Evolutionary conservation across 2,113 vertebrate species (phyloP).

Genomic region (Poicephalus meyeri): DNA sequence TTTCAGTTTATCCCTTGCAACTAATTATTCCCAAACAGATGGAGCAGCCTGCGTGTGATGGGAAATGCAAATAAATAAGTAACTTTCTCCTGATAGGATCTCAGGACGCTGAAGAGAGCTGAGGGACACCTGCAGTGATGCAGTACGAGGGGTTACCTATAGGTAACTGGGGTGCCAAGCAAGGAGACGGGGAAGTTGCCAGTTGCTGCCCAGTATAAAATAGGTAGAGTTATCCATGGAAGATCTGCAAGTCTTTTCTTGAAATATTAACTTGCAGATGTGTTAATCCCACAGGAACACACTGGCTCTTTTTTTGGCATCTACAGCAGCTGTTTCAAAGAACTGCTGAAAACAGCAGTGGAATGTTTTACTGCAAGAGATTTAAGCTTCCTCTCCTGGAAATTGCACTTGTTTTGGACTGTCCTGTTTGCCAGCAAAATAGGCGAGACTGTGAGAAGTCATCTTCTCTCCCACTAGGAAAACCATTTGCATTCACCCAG

Average conservation of each 20-base stretch:
- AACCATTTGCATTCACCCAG: neutral
- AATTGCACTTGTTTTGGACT: slow-evolving; percentile 63
- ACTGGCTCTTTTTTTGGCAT: slow-evolving; percentile 1
- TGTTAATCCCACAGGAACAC: slow-evolving; percentile 19
- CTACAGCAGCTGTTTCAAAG: slow-evolving; percentile 47
- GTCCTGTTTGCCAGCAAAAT: slow-evolving; percentile 42
- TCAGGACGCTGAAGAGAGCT: neutral
- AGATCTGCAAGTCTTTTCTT: neutral
- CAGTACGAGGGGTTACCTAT: rapidly evolving
- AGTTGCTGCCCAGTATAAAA: neutral
- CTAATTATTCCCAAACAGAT: slow-evolving; percentile 36
- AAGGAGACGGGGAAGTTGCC: neutral
- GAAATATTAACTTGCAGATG: slow-evolving; percentile 32
- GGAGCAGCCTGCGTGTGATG: neutral
- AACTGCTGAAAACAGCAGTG: slow-evolving; percentile 66
- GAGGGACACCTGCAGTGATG: neutral
- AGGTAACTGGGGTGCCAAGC: neutral
- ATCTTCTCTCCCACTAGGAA: slow-evolving; percentile 14
- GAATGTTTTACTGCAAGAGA: slow-evolving; percentile 67
- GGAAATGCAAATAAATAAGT: neutral
- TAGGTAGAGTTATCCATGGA: neutral
- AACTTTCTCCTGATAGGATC: neutral
- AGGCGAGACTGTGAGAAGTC: slow-evolving; percentile 15
- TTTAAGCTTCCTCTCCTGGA: slow-evolving; percentile 60
- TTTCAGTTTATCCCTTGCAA: slow-evolving; percentile 28